phyloP scores from a whole-genome alignment of 2,888 invertebrate genomes.

The Macrosiphum euphorbiae region DNA sequence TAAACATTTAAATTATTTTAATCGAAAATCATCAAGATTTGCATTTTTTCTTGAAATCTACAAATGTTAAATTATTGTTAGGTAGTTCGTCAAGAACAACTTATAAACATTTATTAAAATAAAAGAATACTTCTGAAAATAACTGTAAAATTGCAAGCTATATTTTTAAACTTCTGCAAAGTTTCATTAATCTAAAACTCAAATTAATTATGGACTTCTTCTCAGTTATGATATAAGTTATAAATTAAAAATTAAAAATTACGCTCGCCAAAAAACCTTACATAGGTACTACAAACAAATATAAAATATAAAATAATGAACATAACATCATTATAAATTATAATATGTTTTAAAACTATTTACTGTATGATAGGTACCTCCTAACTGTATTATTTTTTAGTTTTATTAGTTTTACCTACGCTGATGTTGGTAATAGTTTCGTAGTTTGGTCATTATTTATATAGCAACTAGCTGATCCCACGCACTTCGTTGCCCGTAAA shows the following conservation, averaged over 20 bases:
- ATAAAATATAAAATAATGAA: background rate
- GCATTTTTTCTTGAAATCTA: background rate
- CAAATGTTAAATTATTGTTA: background rate
- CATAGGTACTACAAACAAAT: background rate
- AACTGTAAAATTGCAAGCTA: background rate
- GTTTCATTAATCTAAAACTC: background rate
- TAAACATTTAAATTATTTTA: background rate
- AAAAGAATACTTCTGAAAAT: background rate
- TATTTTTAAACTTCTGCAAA: background rate
- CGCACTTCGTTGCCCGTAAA: no score
- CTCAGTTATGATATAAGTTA: background rate
- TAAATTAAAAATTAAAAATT: background rate
- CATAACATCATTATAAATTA: no score
- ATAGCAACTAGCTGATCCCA: no score
- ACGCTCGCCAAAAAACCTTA: background rate
- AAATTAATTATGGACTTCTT: background rate
- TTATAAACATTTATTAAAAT: background rate
- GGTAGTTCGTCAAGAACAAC: background rate
- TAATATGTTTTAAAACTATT: background rate
- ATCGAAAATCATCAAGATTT: background rate
- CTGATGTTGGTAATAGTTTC: background rate
- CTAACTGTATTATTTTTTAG: background rate
- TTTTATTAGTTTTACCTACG: background rate
- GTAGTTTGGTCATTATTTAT: background rate
- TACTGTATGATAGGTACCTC: background rate